Evolutionary conservation across 2,797 vertebrate genomes (phyloP).

Genomic region (Chelonia mydas): DNA sequence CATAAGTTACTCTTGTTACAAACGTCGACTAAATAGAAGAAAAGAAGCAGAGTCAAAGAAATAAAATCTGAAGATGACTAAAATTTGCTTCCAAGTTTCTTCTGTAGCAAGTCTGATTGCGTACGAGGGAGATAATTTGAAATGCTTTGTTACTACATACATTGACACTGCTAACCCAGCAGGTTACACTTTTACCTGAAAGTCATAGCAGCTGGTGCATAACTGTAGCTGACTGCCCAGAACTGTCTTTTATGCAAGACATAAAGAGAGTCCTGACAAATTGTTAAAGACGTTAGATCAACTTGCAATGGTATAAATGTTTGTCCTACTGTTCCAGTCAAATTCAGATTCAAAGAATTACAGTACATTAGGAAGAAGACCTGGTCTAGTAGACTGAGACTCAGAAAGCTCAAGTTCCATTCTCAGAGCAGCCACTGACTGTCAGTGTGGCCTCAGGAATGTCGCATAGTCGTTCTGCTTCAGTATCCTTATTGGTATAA

Average conservation of each 20-base stretch:
- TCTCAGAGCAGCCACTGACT: background rate
- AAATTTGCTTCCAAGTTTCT: background rate
- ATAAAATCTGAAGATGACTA: background rate
- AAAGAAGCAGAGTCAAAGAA: background rate
- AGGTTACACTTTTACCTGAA: background rate
- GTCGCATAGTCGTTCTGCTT: background rate
- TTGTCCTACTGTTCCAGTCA: background rate
- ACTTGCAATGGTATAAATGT: background rate
- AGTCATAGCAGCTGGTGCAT: background rate
- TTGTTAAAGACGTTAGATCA: background rate
- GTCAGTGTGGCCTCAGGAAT: background rate
- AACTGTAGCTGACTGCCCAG: background rate
- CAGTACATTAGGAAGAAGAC: background rate
- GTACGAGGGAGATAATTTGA: background rate
- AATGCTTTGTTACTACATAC: background rate
- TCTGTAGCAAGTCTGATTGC: background rate
- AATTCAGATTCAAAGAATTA: background rate
- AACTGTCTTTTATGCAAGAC: background rate
- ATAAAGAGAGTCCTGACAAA: background rate
- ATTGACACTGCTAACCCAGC: background rate
- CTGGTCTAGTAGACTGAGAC: background rate
- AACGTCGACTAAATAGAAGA: background rate
- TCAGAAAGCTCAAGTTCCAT: background rate
- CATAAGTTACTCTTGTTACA: background rate
- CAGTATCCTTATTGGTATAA: background rate